Percentiles rank a stretch among this genome's conserved stretches.
These are phyloP conservation scores for Terebella lapidaria DNA, from an alignment of 2,888 invertebrate genomes.

Conservation along the genomic window DNA sequence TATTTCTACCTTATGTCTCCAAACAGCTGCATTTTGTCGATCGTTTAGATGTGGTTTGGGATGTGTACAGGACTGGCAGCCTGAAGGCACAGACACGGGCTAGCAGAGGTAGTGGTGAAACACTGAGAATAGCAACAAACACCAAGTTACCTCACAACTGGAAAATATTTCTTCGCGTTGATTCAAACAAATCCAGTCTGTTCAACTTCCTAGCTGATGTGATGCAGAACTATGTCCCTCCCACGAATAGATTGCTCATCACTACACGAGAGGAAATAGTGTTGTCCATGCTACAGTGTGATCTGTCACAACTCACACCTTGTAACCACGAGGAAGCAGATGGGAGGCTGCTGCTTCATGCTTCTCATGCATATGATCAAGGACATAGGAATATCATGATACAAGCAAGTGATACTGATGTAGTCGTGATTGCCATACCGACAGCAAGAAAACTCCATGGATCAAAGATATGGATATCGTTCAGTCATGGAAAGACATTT, in stretches of 20 bases:
- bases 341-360: too few relatives aligned
- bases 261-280: conserved; percentile 1
- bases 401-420: conserved; percentile 20
- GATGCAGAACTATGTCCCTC: not conserved
- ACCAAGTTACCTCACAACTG: conserved; percentile 17
- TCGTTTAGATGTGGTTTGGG: conserved; percentile 17
- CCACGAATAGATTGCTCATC: not conserved
- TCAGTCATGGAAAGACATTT: conserved; percentile 17
- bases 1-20: conserved; percentile 8
- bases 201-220: conserved; percentile 9
- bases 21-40: conserved; percentile 6
- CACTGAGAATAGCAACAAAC: conserved; percentile 3
- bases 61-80: conserved; percentile 11
- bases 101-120: conserved; percentile 6
- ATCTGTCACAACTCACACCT: conserved; percentile 9
- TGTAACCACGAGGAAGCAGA: conserved; percentile 23
- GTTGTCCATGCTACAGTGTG: not conserved
- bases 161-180: conserved; percentile 15
- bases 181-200: conserved; percentile 18
- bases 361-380: not conserved
- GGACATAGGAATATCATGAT: conserved; percentile 11
- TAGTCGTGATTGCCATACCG: conserved; percentile 20
- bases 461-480: conserved; percentile 17
- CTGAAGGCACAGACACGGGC: conserved; percentile 9
- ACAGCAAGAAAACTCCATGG: not conserved